Evolutionary conservation across 2,797 vertebrate genomes (phyloP).

Genomic region (Lagorchestes hirsutus): DNA sequence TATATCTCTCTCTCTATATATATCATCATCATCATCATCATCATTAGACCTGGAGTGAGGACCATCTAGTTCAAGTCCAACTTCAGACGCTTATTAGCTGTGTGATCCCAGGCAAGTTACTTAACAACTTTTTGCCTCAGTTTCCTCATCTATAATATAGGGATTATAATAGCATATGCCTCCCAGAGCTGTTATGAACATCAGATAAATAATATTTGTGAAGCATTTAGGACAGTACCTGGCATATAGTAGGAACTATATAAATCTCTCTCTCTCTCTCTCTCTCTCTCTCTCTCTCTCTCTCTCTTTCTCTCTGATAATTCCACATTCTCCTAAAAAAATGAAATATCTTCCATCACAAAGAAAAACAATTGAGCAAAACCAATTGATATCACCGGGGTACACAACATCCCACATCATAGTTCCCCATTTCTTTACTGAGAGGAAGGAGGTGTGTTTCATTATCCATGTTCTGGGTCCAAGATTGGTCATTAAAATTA

Average conservation of each 20-base stretch:
- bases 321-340: too few species aligned
- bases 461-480: not conserved
- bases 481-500: not conserved
- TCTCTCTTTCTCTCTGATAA: not conserved
- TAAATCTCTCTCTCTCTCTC: not conserved
- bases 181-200: not conserved
- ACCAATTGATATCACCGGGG: not conserved
- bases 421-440: not conserved
- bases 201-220: not conserved
- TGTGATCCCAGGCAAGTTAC: not conserved
- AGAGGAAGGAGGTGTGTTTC: not conserved
- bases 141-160: not conserved
- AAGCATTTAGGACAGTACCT: not conserved
- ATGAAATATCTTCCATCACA: not conserved
- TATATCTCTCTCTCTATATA: too few species aligned
- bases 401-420: not conserved
- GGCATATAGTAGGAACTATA: not conserved
- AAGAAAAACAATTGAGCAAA: not conserved
- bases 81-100: not conserved
- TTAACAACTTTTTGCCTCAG: not conserved
- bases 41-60: not conserved
- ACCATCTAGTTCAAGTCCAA: not conserved
- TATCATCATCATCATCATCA: not conserved
- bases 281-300: not conserved
- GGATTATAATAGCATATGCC: not conserved